Evolutionary conservation across 2,888 invertebrate species (phyloP).

Genomic region (Pegoplata infirma): DNA sequence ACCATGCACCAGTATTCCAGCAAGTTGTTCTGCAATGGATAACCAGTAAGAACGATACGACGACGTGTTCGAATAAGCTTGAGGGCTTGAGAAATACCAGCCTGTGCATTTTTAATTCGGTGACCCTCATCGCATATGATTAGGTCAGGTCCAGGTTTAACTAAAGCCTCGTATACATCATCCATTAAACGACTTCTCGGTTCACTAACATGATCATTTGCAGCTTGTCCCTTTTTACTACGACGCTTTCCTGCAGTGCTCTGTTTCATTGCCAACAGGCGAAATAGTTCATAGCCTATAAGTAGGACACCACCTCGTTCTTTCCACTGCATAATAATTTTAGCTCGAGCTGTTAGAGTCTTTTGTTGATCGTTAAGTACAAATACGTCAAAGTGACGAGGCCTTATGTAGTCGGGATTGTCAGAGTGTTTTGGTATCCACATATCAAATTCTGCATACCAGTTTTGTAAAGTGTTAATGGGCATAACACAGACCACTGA

Average conservation of each 20-base stretch:
- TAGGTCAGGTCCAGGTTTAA: slow-evolving; percentile 94
- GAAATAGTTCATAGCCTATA: slow-evolving; percentile 97
- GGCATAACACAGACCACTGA: slow-evolving; percentile 98
- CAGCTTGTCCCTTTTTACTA: slow-evolving; percentile 68
- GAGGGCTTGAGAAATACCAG: slow-evolving; percentile 95
- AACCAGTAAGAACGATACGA: slow-evolving; percentile 97
- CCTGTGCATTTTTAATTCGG: slow-evolving; percentile 98
- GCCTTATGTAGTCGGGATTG: slow-evolving; percentile 84
- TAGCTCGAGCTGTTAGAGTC: slow-evolving; percentile 90
- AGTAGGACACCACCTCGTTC: slow-evolving; percentile 93
- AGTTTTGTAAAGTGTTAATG: slow-evolving; percentile 98
- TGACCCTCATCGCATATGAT: slow-evolving; percentile 98
- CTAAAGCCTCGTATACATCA: slow-evolving; percentile 90
- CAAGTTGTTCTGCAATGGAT: slow-evolving; percentile 98
- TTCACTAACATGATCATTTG: slow-evolving; percentile 78
- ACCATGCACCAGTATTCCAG: slow-evolving; percentile 99
- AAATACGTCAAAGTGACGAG: slow-evolving; percentile 91
- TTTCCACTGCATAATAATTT: slow-evolving; percentile 92
- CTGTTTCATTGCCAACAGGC: slow-evolving; percentile 90
- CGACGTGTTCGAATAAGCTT: slow-evolving; percentile 97
- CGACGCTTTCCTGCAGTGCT: slow-evolving; percentile 80
- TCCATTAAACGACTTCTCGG: slow-evolving; percentile 87
- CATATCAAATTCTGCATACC: slow-evolving; percentile 97
- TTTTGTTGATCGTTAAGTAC: slow-evolving; percentile 97
- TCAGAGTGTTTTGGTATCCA: slow-evolving; percentile 91